phyloP scores from a whole-genome alignment of 92 coral and sea anemone species.

The Actinostola sp. region DNA sequence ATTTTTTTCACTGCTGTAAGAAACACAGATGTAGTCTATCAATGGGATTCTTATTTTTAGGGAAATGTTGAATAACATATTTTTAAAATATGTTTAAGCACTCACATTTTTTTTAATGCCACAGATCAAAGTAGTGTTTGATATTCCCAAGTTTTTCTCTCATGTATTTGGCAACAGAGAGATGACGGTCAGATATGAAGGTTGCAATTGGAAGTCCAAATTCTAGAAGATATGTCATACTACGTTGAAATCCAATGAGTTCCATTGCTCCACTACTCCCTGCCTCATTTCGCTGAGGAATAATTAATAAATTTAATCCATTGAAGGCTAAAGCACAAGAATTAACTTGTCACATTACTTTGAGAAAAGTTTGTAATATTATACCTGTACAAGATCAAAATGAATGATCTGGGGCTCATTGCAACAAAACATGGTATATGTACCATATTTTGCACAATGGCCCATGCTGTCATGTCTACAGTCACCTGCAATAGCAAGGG shows the following conservation, averaged over 20 bases:
- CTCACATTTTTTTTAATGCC: conserved; percentile 64
- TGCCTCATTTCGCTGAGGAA: conserved; percentile 27
- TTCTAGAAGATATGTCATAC: conserved; percentile 10
- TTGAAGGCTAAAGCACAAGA: not conserved
- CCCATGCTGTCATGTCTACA: too few species aligned
- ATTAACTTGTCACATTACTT: too few species aligned
- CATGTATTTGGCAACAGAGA: conserved; percentile 49
- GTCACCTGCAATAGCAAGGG: too few species aligned
- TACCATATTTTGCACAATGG: too few species aligned
- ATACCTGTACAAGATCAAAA: too few species aligned
- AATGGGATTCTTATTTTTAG: not conserved
- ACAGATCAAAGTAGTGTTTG: conserved; percentile 70
- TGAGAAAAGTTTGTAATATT: too few species aligned
- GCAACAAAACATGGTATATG: too few species aligned
- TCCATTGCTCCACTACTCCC: conserved; percentile 19
- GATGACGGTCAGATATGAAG: conserved; percentile 58
- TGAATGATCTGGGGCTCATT: too few species aligned
- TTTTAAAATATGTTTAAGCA: too few species aligned
- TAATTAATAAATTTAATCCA: not conserved
- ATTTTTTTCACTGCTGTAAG: too few species aligned
- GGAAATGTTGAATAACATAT: too few species aligned
- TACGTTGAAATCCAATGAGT: conserved; percentile 6
- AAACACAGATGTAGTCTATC: too few species aligned
- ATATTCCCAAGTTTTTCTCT: conserved; percentile 44
- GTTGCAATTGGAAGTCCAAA: conserved; percentile 15